Base-by-base conservation (phyloP, 2,888 invertebrate genomes). In the Ochropleura plecta region DNA sequence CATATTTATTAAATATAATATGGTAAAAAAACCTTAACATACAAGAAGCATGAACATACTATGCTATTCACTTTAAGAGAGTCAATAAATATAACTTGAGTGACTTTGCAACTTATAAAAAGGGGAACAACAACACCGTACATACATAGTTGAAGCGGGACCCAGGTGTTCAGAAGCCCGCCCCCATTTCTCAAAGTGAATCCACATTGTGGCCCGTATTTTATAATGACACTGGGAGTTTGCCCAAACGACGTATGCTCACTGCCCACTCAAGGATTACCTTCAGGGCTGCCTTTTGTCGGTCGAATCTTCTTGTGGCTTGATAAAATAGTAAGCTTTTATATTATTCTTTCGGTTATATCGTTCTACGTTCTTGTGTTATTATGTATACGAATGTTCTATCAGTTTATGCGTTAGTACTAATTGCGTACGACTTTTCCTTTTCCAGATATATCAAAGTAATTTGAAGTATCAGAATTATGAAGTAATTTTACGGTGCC, bases 121-220 rank as follows among this genome's bases (percentile, higher is more conserved):
- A 90, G 88, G 88, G 86, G 88, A 85, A 88, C 88, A 90, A 89
- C 87, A 88, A 79, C 81, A 73, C 67, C 67, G 73, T 83, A 85
- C 81, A 74, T 87, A 83, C 84, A 86, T 88, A 89, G 88, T 90
- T 87, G 89, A 88, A 83, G 88, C 84, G 82, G 90, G 92, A 81
- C 93, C 89, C 95, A 95, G 96, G 95, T 95, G 96, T 90, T 90
- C 86, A 83, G 85, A 84, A 91, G 90, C 91, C 91, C 91, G 88
- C 91, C 92, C 94, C 94, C 93, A 96, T 96, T 95, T 95, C 96
- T 96, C 96, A 96, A 94, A 96, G 94, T 94, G 94, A 93, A 94
- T 94, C 93, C 94, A 92, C 94, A 92, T 88, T 90, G 92, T 90
- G 91, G 92, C 91, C 90, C 95, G 94, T 95, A 95, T 95, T 95